phyloP scores from a whole-genome alignment of 2,113 vertebrate genomes.

The Apteryx mantelli region DNA sequence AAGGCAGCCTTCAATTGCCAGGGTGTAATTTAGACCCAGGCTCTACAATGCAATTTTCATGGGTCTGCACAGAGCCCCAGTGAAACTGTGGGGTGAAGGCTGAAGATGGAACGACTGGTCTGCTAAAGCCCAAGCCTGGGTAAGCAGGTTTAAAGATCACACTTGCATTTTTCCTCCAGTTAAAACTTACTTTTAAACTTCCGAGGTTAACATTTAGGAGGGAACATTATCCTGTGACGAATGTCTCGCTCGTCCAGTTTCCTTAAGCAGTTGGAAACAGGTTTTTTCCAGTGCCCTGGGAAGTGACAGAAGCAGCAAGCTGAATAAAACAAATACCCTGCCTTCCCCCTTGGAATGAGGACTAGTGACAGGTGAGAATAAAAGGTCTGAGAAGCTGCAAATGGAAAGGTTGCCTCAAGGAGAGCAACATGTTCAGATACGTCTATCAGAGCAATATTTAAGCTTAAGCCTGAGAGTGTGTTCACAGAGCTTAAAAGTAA shows the following conservation, averaged over 20 bases:
- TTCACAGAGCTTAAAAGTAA: background rate
- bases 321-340: background rate
- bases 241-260: background rate
- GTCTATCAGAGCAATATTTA: conserved; percentile 16
- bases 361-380: background rate
- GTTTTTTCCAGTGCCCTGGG: background rate
- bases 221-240: background rate
- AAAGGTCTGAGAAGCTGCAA: background rate
- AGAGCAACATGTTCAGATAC: background rate
- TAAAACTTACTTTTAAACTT: background rate
- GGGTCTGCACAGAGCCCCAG: background rate
- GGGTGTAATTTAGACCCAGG: conserved; percentile 20
- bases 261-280: background rate
- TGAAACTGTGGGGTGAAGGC: background rate
- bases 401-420: conserved; percentile 23
- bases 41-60: background rate
- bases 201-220: background rate
- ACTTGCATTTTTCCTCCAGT: background rate
- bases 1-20: background rate
- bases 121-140: background rate
- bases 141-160: background rate
- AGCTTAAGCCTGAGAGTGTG: background rate
- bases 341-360: background rate
- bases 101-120: background rate
- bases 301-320: background rate